Base-by-base conservation (phyloP, 2,888 invertebrate species). In the Lepeophtheirus nordmannii region DNA sequence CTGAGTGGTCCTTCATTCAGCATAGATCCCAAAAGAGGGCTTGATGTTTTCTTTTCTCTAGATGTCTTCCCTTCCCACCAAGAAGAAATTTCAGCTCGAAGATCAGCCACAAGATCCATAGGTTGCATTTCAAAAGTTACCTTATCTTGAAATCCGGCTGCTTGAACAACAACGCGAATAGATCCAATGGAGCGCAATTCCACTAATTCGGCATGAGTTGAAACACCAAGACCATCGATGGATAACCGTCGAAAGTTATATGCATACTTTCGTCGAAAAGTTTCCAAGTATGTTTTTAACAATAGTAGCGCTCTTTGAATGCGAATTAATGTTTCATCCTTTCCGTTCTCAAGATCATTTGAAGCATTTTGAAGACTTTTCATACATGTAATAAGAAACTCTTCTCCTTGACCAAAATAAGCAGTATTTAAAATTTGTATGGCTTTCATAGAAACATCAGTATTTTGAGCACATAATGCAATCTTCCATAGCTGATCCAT, bases 401-500 rank as follows among this genome's bases (percentile, higher is more conserved):
- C 92, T 58, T 93, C 75, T 73, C 89, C 88, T 68, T 90, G 87
- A 10, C 89, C 88, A 83, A 93, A 90, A 76, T 93, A 94, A 76
- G 90, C 92, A 73, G 86, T 86, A 75, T 93, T 94, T 67, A 94
- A 81, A 74, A 91, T 91, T 74, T 92, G 90, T 71, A 93, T 93
- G 1, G 93, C 92, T 3, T 91, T 87, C 83, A 92, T 85, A 70
- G 91, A 91, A 1, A 94, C 93, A 74, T 93, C 92, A 76, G 91
- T 91, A 74, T 87, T 91, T 70, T 85, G 85, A 1, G 93, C 92
- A 70, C 87, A 80, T 7, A 94, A 78, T 0, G 93, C 93, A 68
- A 94, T 91, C 75, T 88, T 88, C 92, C 93, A 94, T 71, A 93
- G 78, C 72, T 92, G 90, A 75, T 89, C 88, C 87, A 93, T 92